Percentiles rank a stretch among this genome's conserved stretches.
Conservation (phyloP, 1,140 invertebrate species). For the Drosophila punjabiensis region DNA sequence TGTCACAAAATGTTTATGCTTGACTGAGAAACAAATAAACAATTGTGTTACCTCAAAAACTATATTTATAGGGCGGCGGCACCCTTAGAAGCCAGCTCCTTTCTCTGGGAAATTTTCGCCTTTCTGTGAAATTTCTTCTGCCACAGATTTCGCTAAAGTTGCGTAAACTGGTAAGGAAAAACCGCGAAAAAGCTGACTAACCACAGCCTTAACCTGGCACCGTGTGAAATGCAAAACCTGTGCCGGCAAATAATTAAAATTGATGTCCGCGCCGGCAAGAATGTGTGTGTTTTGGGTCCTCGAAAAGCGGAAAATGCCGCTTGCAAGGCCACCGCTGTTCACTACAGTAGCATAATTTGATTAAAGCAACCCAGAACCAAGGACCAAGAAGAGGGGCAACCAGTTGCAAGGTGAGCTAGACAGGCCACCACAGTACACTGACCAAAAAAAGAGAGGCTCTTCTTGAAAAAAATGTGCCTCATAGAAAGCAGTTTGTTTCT, state of each 20-base stretch:
- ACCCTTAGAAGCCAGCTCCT: constrained; percentile 23
- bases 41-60: constrained; percentile 54
- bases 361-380: constrained; percentile 67
- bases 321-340: constrained; percentile 56
- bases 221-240: constrained; percentile 75
- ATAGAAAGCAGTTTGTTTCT: not conserved
- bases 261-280: constrained; percentile 50
- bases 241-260: constrained; percentile 78
- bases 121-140: constrained; percentile 24
- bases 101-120: constrained; percentile 24
- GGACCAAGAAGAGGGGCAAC: constrained; percentile 13
- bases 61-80: constrained; percentile 31
- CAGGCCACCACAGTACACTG: constrained; percentile 2
- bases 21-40: constrained; percentile 76
- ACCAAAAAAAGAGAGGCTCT: not conserved
- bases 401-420: constrained; percentile 36
- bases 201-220: constrained; percentile 34
- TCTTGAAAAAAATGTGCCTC: too few relatives aligned
- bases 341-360: constrained; percentile 68
- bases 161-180: constrained; percentile 25
- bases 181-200: constrained; percentile 37
- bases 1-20: constrained; percentile 81
- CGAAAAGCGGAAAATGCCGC: constrained; percentile 66
- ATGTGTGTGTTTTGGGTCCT: constrained; percentile 2
- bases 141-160: constrained; percentile 17